Percentiles rank a stretch among this genome's conserved stretches.
Evolutionary conservation across 1,140 invertebrate genomes (phyloP).

Genomic region (Euglossa dilemma): DNA sequence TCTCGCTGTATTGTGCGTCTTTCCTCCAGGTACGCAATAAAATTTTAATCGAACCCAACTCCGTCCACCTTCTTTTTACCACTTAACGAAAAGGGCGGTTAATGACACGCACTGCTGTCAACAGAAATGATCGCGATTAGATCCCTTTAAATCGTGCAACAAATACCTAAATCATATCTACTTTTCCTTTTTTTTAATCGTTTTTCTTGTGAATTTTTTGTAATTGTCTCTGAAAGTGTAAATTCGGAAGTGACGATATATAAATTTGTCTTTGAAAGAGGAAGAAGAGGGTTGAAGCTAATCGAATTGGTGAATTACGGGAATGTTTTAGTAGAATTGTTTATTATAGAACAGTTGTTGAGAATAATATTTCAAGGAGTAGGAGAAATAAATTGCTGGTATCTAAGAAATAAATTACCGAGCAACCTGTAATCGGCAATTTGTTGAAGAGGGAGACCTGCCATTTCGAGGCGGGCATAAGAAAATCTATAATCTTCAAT

Average conservation of each 20-base stretch:
- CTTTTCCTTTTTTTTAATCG: too few species aligned
- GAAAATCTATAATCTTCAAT: too few species aligned
- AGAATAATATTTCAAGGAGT: neutral
- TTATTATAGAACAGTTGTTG: neutral
- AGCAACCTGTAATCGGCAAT: too few species aligned
- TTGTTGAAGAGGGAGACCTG: too few species aligned
- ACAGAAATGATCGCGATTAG: neutral
- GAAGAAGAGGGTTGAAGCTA: neutral
- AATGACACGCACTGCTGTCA: constrained; percentile 1
- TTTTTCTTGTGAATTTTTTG: too few species aligned
- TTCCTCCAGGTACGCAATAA: neutral
- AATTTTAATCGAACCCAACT: neutral
- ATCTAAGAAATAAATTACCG: too few species aligned
- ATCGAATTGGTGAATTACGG: neutral
- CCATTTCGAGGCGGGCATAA: too few species aligned
- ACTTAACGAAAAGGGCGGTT: neutral
- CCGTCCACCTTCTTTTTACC: neutral
- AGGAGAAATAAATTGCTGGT: too few species aligned
- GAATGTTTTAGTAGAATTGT: neutral
- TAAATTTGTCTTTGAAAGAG: neutral
- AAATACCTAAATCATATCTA: neutral
- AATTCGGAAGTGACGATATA: neutral
- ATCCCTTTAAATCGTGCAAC: too few species aligned
- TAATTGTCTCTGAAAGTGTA: neutral
- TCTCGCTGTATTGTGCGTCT: constrained; percentile 14